phyloP scores from a whole-genome alignment of 2,113 vertebrate species.

The Mastomys coucha region DNA sequence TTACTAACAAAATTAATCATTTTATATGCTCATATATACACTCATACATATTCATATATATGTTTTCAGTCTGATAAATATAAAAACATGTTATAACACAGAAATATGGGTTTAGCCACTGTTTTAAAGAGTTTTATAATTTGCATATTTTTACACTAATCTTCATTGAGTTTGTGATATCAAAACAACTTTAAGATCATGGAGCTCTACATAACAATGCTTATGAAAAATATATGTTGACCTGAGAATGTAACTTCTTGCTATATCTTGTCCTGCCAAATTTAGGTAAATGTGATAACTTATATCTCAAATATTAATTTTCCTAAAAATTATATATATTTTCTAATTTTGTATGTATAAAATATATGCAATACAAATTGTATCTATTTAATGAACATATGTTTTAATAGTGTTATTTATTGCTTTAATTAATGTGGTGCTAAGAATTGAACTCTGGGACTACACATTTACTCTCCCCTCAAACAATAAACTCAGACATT shows the following conservation, averaged over 20 bases:
- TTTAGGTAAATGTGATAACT: neutral
- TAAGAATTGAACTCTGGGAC: neutral
- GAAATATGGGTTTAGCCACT: neutral
- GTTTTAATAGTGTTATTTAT: neutral
- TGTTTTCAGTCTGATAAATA: neutral
- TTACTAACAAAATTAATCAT: neutral
- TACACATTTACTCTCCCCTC: neutral
- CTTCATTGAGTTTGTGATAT: neutral
- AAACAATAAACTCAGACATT: neutral
- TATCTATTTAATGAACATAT: neutral
- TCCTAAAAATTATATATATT: neutral
- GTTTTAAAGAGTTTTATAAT: neutral
- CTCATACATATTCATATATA: neutral
- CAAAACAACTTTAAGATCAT: neutral
- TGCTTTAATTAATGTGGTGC: neutral
- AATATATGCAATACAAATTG: neutral
- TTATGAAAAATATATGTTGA: neutral
- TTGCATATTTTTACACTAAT: neutral
- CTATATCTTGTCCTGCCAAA: neutral
- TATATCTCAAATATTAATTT: neutral
- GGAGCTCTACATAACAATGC: neutral
- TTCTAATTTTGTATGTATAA: neutral
- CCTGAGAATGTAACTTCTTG: neutral
- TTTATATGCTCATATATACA: neutral
- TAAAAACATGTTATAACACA: neutral